Evolutionary conservation across 2,888 invertebrate genomes (phyloP).

Genomic region (Miltochrista miniata): DNA sequence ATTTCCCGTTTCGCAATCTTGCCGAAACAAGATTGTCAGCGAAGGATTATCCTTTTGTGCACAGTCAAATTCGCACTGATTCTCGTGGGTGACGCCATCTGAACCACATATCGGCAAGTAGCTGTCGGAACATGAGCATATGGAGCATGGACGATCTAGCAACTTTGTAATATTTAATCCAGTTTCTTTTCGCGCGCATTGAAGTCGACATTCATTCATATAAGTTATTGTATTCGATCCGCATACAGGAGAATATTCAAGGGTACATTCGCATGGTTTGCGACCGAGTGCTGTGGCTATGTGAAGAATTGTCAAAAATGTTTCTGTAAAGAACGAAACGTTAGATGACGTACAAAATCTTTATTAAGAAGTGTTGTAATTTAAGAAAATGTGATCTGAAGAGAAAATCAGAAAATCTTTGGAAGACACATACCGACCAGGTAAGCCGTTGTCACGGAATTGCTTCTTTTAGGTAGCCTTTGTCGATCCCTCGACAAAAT

Average conservation of each 20-base stretch:
- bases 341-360: background rate
- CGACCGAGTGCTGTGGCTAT: background rate
- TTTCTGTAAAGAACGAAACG: background rate
- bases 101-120: background rate
- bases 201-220: background rate
- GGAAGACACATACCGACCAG: too few species aligned
- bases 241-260: background rate
- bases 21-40: background rate
- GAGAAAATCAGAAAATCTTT: too few species aligned
- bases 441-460: too few species aligned
- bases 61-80: background rate
- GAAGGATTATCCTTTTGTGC: background rate
- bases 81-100: background rate
- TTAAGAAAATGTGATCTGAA: too few species aligned
- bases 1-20: background rate
- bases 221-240: constrained; percentile 4
- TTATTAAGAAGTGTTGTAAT: background rate
- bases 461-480: background rate
- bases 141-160: background rate
- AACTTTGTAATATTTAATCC: background rate
- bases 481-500: background rate
- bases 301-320: background rate
- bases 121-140: background rate
- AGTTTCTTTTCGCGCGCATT: background rate
- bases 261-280: background rate